Percentiles rank a stretch among this genome's conserved stretches.
Evolutionary conservation across 2,797 vertebrate genomes (phyloP).

Genomic region (Podarcis siculus): DNA sequence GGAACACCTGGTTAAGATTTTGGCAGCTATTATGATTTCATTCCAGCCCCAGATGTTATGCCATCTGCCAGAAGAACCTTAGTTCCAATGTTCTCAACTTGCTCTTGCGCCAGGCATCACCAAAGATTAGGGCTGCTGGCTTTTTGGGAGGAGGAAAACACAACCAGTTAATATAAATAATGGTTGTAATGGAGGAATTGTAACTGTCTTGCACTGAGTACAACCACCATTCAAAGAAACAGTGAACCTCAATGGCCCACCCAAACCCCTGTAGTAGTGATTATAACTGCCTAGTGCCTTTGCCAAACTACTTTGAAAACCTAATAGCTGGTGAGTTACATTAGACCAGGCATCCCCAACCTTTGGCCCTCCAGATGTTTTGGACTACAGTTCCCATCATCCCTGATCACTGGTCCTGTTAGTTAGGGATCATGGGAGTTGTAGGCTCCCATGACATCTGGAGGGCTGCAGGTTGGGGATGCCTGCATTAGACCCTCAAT

Average conservation of each 20-base stretch:
- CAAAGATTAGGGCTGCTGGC: neutral
- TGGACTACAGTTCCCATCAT: too few relatives aligned
- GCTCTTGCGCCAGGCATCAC: neutral
- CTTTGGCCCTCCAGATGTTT: too few relatives aligned
- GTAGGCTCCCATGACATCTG: too few relatives aligned
- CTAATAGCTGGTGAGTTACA: neutral
- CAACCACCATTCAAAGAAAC: neutral
- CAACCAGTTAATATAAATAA: neutral
- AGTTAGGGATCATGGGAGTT: too few relatives aligned
- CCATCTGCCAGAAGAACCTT: slow-evolving; percentile 58
- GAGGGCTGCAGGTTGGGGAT: too few relatives aligned
- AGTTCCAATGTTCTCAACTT: slow-evolving; percentile 47
- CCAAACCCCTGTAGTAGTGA: neutral
- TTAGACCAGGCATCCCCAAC: too few relatives aligned
- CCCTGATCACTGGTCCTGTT: too few relatives aligned
- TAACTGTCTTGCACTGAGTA: neutral
- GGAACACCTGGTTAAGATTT: slow-evolving; percentile 55
- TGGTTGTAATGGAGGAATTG: neutral
- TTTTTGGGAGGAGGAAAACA: neutral
- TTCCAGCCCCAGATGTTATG: slow-evolving; percentile 43
- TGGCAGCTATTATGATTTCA: slow-evolving; percentile 44
- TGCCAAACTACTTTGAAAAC: neutral
- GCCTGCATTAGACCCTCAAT: neutral
- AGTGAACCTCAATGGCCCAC: neutral
- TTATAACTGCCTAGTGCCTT: neutral